These are phyloP conservation scores for Haliclona indistincta DNA, from an alignment of 37 sponge, comb jelly and placozoan species.

Conservation along the genomic window DNA sequence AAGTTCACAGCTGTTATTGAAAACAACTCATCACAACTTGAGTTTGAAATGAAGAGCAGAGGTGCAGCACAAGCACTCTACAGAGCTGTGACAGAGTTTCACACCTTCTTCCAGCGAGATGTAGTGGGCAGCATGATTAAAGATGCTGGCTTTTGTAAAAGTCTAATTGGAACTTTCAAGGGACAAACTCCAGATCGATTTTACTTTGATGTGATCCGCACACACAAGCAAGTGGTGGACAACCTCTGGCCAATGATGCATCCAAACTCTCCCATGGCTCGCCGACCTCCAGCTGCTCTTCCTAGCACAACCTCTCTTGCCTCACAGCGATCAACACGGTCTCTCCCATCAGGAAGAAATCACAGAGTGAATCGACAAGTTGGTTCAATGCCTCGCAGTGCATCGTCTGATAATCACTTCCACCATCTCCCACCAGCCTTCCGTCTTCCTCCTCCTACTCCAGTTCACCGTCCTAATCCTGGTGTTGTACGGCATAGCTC, in stretches of 20 bases:
- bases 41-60: slow-evolving; percentile 51
- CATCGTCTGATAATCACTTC: background rate
- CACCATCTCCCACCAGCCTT: background rate
- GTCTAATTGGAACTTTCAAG: slow-evolving; percentile 67
- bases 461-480: background rate
- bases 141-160: slow-evolving; percentile 67
- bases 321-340: background rate
- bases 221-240: slow-evolving; percentile 74
- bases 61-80: slow-evolving; percentile 71
- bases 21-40: slow-evolving; percentile 11
- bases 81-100: slow-evolving; percentile 76
- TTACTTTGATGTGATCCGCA: slow-evolving; percentile 76
- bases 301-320: slow-evolving; percentile 3
- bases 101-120: slow-evolving; percentile 77
- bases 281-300: background rate
- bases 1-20: slow-evolving; percentile 61
- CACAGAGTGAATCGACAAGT: background rate
- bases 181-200: slow-evolving; percentile 57
- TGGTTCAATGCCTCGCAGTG: background rate
- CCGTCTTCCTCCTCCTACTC: background rate
- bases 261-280: slow-evolving; percentile 2
- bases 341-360: background rate
- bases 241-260: slow-evolving; percentile 59
- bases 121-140: slow-evolving; percentile 62
- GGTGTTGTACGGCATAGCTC: slow-evolving; percentile 21